Percentiles rank a stretch among this genome's conserved stretches.
Conservation (phyloP, 2,113 vertebrate genomes). For the Spea bombifrons region DNA sequence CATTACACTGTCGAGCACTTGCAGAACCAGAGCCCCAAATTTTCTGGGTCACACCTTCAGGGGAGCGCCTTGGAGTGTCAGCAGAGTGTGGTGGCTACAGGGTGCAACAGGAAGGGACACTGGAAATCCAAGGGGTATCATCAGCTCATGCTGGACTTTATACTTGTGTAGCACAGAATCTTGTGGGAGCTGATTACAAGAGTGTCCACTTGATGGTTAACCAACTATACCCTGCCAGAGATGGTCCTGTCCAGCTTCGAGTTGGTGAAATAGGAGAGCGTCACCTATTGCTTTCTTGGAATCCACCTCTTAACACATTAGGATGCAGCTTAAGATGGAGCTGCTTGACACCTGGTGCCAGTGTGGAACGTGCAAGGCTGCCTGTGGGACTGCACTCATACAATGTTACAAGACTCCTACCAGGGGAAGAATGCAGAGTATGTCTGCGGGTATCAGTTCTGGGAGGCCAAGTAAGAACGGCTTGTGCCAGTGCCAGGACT, state of each 20-base stretch:
- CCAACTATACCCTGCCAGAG: slow-evolving; percentile 56
- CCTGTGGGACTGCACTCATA: slow-evolving; percentile 80
- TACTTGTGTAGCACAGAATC: slow-evolving; percentile 93
- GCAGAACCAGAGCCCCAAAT: slow-evolving; percentile 87
- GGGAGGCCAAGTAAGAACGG: slow-evolving; percentile 63
- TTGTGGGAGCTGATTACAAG: slow-evolving; percentile 85
- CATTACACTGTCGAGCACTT: slow-evolving; percentile 86
- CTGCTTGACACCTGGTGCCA: slow-evolving; percentile 54
- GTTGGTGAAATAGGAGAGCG: slow-evolving; percentile 72
- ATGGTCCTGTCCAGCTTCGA: slow-evolving; percentile 60
- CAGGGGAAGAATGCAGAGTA: slow-evolving; percentile 80
- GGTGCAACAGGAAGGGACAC: slow-evolving; percentile 81
- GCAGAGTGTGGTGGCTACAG: slow-evolving; percentile 56
- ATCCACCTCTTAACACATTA: slow-evolving; percentile 70
- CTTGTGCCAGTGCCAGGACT: slow-evolving; percentile 72
- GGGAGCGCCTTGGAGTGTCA: slow-evolving; percentile 67
- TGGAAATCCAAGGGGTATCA: slow-evolving; percentile 77
- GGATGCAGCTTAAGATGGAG: slow-evolving; percentile 86
- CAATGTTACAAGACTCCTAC: slow-evolving; percentile 86
- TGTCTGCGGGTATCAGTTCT: slow-evolving; percentile 78
- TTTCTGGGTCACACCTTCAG: slow-evolving; percentile 89
- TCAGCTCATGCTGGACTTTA: slow-evolving; percentile 79
- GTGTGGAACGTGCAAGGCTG: slow-evolving; percentile 68
- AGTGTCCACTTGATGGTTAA: slow-evolving; percentile 77
- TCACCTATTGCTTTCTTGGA: slow-evolving; percentile 80